These are phyloP conservation scores for Pollenia griseotomentosa DNA, from an alignment of 2,888 invertebrate species.

Conservation along the genomic window DNA sequence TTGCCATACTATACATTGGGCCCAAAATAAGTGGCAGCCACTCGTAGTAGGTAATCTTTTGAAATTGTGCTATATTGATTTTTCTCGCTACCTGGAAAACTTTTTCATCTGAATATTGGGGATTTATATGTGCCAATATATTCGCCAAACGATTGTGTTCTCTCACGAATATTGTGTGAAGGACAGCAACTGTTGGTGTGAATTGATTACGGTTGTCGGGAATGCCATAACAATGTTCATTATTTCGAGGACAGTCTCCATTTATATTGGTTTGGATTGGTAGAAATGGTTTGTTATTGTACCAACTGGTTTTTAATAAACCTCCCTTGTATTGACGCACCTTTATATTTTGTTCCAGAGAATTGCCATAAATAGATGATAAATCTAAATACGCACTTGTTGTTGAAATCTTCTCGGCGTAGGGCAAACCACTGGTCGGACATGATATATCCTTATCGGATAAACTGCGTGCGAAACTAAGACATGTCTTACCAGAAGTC, in stretches of 20 bases:
- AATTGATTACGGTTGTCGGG: constrained; percentile 85
- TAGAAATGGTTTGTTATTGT: constrained; percentile 88
- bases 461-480: constrained; percentile 87
- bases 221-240: constrained; percentile 89
- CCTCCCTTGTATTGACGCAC: constrained; percentile 89
- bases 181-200: constrained; percentile 81
- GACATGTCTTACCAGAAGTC: constrained; percentile 85
- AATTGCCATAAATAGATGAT: constrained; percentile 91
- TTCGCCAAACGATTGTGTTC: constrained; percentile 85
- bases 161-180: constrained; percentile 84
- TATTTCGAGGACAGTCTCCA: constrained; percentile 84
- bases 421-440: constrained; percentile 83
- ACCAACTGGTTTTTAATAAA: constrained; percentile 85
- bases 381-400: constrained; percentile 86
- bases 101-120: constrained; percentile 84
- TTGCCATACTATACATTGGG: constrained; percentile 76
- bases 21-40: constrained; percentile 84
- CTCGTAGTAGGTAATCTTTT: constrained; percentile 85
- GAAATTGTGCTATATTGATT: constrained; percentile 84
- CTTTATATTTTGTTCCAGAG: constrained; percentile 86
- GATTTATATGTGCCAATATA: constrained; percentile 83
- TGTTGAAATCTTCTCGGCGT: constrained; percentile 87
- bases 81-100: constrained; percentile 84
- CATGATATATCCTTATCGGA: constrained; percentile 88
- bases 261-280: constrained; percentile 87